phyloP scores from a whole-genome alignment of 2,888 invertebrate genomes.

The Fragum whitleyi region DNA sequence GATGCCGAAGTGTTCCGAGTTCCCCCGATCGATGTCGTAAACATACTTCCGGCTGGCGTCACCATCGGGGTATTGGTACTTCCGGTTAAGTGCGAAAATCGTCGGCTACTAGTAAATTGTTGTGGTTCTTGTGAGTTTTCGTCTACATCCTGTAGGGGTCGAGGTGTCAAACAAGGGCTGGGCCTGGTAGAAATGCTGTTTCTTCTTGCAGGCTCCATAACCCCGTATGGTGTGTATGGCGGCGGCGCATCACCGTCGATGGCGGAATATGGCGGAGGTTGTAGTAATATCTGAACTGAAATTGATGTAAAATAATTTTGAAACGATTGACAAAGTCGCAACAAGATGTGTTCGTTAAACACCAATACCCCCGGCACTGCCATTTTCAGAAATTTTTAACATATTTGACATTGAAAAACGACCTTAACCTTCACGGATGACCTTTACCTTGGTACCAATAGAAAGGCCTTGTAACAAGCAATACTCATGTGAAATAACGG shows the following conservation, averaged over 20 bases:
- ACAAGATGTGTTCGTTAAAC: no score
- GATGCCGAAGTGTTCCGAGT: constrained; percentile 38
- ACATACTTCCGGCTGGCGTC: constrained; percentile 38
- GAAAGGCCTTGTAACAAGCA: no score
- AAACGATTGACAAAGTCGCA: no score
- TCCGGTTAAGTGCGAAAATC: constrained; percentile 14
- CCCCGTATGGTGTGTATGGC: constrained; percentile 18
- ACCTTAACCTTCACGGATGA: no score
- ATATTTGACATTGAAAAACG: no score
- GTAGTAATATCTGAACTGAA: constrained; percentile 14
- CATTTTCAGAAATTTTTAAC: no score
- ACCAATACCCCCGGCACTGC: no score
- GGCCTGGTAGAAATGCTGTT: constrained; percentile 4
- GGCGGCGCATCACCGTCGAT: constrained; percentile 28
- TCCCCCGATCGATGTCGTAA: constrained; percentile 36
- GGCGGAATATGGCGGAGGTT: constrained; percentile 27
- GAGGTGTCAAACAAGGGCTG: constrained; percentile 1
- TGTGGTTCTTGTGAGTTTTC: constrained; percentile 21
- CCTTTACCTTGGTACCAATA: no score
- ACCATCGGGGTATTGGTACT: constrained; percentile 29
- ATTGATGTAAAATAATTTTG: background rate
- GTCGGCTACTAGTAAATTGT: background rate
- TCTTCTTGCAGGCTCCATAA: background rate
- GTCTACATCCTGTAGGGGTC: background rate
- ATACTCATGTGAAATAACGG: no score